Conservation (phyloP, 2,113 vertebrate species). For the Indri indri region DNA sequence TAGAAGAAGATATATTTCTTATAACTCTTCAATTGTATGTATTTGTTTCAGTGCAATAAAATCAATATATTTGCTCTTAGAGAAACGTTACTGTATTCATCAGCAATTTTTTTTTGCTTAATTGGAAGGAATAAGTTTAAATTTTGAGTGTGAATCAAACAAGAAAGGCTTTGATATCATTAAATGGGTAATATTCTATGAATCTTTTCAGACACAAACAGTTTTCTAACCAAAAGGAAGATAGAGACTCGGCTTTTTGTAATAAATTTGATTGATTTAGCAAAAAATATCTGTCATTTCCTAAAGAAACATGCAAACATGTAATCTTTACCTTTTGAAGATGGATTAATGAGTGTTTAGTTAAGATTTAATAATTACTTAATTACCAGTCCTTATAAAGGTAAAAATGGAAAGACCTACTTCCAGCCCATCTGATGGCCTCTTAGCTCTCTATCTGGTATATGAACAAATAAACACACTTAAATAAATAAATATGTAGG, state of each 20-base stretch:
- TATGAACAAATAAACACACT: not conserved
- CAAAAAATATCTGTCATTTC: not conserved
- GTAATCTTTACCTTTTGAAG: not conserved
- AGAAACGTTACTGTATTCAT: not conserved
- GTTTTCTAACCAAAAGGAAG: not conserved
- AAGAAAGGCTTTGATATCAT: not conserved
- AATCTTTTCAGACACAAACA: not conserved
- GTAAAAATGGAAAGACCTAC: not conserved
- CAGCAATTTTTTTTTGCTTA: not conserved
- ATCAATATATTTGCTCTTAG: constrained; percentile 7
- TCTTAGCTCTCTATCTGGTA: not conserved
- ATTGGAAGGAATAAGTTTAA: not conserved
- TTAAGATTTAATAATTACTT: not conserved
- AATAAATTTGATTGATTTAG: not conserved
- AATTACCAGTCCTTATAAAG: not conserved
- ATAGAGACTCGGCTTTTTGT: not conserved
- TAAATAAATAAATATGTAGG: not conserved
- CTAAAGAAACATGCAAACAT: not conserved
- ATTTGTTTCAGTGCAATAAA: not conserved
- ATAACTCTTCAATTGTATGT: not conserved
- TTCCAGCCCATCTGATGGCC: not conserved
- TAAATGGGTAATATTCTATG: not conserved
- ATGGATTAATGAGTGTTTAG: not conserved
- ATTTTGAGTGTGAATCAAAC: constrained; percentile 31
- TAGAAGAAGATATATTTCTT: not conserved